A percentile compares a stretch with the other conserved stretches of the same genome.
phyloP scores from a whole-genome alignment of 2,113 vertebrate species.

The Cyprichromis sp. region DNA sequence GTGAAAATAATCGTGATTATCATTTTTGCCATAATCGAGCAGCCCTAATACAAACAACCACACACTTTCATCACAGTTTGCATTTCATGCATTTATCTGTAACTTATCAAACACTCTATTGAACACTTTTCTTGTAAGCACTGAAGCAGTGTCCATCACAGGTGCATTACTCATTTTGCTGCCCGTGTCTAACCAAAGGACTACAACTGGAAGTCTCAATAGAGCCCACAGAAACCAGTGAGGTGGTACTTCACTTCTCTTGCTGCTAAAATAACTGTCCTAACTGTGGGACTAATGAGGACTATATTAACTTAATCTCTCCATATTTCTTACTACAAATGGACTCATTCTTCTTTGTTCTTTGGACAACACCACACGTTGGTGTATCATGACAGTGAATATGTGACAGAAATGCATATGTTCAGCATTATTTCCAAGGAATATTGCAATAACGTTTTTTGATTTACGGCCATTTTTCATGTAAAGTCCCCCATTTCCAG shows the following conservation, averaged over 20 bases:
- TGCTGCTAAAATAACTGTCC: not conserved
- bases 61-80: not conserved
- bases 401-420: not conserved
- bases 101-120: not conserved
- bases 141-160: not conserved
- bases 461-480: not conserved
- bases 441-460: not conserved
- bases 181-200: not conserved
- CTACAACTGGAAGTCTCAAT: not conserved
- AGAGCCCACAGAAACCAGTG: not conserved
- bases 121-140: not conserved
- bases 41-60: not conserved
- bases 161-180: not conserved
- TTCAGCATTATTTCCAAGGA: not conserved
- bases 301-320: not conserved
- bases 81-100: not conserved
- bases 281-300: not conserved
- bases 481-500: not conserved
- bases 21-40: no score
- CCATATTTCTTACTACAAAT: not conserved
- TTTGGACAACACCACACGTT: not conserved
- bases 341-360: not conserved
- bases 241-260: not conserved
- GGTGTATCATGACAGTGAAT: not conserved
- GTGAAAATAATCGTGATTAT: no score